Evolutionary conservation across 1,140 invertebrate species (phyloP), one percentile per base, ranked within the genome.

Genomic region (Cydia pomonella): DNA sequence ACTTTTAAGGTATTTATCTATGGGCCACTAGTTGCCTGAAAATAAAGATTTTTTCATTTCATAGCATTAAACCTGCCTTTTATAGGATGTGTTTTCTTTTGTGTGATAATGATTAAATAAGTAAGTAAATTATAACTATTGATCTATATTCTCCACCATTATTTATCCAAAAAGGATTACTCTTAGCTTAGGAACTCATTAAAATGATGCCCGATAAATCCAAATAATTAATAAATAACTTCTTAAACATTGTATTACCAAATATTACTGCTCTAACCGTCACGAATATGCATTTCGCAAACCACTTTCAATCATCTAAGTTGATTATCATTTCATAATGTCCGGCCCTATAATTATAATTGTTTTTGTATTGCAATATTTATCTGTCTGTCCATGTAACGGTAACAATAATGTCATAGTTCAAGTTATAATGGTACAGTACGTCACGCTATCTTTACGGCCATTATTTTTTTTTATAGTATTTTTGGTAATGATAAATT

Each of bases 281-380:
- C 29, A 33, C 64, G 64, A 33, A 33, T 33, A 9, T 10, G 23
- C 25, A 16, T 69, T 69, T 69, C 64, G 29, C 64, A 69, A 69
- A 33, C n/a, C 10, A 38, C 64, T 69, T 69, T 69, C 64, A 69
- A 69, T 41, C 64, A 69, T 69, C 29, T 18, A n/a, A 33, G 64
- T 69, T 69, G 27, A 69, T 69, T 33, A 69, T 33, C 64, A 10
- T n/a, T 69, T 69, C 64, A 69, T 69, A 33, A 69, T 59, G n/a
- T 12, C 6, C 41, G 13, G 73, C 25, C 72, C 72, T 83, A 74
- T 81, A 82, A 84, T 87, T 86, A 86, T 80, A 85, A 85, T 84
- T 83, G 83, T 84, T 84, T 83, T 84, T 76, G 77, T 79, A 79
- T 82, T 86, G 80, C 74, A 27, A 69, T 69, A 72, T 75, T 75